phyloP scores from a whole-genome alignment of 2,113 vertebrate species.

The Paradoxurus hermaphroditus region DNA sequence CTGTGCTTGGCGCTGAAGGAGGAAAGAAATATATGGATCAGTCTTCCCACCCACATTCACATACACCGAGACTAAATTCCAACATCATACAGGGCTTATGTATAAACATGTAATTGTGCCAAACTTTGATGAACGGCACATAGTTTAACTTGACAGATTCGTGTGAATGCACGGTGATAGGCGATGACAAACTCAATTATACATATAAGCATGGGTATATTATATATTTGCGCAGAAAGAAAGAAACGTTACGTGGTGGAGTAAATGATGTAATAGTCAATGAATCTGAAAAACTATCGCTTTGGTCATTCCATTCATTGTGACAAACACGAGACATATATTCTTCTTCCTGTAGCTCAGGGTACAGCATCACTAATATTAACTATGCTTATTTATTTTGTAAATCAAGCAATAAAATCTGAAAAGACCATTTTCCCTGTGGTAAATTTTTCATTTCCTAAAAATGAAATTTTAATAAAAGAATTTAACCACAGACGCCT shows the following conservation, averaged over 20 bases:
- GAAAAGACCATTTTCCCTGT: background rate
- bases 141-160: background rate
- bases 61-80: background rate
- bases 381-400: background rate
- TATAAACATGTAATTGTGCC: background rate
- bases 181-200: background rate
- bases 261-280: background rate
- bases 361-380: background rate
- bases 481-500: background rate
- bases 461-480: constrained; percentile 25
- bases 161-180: background rate
- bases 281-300: background rate
- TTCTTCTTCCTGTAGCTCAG: background rate
- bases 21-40: background rate
- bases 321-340: background rate
- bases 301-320: background rate
- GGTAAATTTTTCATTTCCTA: background rate
- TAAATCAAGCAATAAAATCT: constrained; percentile 16
- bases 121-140: background rate
- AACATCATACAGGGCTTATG: background rate
- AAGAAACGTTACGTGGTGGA: background rate
- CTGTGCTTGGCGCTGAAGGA: background rate
- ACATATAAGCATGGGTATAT: background rate
- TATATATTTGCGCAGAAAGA: background rate
- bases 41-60: background rate